Evolutionary conservation across 2,797 vertebrate genomes (phyloP).

Genomic region (Poeciliopsis turneri): DNA sequence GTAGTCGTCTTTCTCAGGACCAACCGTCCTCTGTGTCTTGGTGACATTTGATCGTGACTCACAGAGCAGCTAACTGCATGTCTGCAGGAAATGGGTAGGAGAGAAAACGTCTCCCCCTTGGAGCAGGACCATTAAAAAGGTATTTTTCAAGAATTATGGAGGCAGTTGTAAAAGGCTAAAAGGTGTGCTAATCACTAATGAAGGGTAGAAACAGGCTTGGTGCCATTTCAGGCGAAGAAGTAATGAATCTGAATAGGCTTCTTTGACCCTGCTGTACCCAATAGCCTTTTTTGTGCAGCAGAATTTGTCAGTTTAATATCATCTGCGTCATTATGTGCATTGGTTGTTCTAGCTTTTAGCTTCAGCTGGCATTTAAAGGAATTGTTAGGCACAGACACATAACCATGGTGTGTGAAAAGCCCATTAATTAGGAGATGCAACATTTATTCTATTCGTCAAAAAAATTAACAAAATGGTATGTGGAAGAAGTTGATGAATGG

Average conservation of each 20-base stretch:
- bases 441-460: constrained; percentile 13
- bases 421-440: constrained; percentile 57
- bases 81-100: constrained; percentile 55
- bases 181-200: constrained; percentile 78
- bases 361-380: constrained; percentile 74
- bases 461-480: background rate
- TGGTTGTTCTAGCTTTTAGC: constrained; percentile 71
- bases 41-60: constrained; percentile 79
- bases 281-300: constrained; percentile 61
- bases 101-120: constrained; percentile 58
- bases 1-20: constrained; percentile 50
- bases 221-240: constrained; percentile 77
- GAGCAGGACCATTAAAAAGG: constrained; percentile 74
- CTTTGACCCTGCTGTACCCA: constrained; percentile 70
- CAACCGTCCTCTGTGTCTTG: constrained; percentile 53
- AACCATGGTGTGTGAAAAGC: constrained; percentile 28
- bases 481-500: background rate
- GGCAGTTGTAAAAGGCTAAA: constrained; percentile 75
- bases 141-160: constrained; percentile 77
- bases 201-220: constrained; percentile 71
- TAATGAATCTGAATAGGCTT: constrained; percentile 77
- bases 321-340: constrained; percentile 72
- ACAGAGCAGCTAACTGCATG: constrained; percentile 64
- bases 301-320: constrained; percentile 78
- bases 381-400: constrained; percentile 35